phyloP scores from a whole-genome alignment of 1,140 invertebrate genomes.

The Drosophila baimaii region DNA sequence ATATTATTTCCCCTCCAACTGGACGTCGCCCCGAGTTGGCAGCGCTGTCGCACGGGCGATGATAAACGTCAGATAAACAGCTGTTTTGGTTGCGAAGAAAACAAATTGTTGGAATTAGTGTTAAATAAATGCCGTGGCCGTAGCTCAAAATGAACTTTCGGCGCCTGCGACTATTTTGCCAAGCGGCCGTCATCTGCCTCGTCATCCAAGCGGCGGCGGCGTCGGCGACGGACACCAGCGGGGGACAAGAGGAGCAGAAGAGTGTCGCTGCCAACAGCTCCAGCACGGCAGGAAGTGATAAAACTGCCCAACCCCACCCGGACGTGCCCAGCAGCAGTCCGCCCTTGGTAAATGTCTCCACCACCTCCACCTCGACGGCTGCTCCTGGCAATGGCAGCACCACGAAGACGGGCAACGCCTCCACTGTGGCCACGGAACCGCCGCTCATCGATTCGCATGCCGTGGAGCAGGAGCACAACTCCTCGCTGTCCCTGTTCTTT shows the following conservation, averaged over 20 bases:
- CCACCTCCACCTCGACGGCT: not conserved
- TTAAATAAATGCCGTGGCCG: slow-evolving; percentile 24
- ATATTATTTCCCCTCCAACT: slow-evolving; percentile 5
- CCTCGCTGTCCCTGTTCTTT: slow-evolving; percentile 98
- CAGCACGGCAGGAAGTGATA: not conserved
- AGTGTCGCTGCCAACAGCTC: slow-evolving; percentile 2
- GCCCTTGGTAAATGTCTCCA: not conserved
- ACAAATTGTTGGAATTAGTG: slow-evolving; percentile 27
- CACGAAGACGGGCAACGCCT: slow-evolving; percentile 43
- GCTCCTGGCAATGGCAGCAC: slow-evolving; percentile 6
- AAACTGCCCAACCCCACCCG: not conserved
- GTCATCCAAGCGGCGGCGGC: not conserved
- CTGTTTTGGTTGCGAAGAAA: slow-evolving; percentile 18
- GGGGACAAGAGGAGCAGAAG: not conserved
- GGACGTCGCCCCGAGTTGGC: slow-evolving; percentile 4
- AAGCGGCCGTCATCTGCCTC: slow-evolving; percentile 13
- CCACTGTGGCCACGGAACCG: slow-evolving; percentile 65
- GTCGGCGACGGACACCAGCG: not conserved
- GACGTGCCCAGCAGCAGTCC: slow-evolving; percentile 5
- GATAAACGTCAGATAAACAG: slow-evolving; percentile 44
- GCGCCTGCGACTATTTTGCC: slow-evolving; percentile 15
- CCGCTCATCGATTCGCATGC: slow-evolving; percentile 89
- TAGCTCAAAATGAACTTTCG: slow-evolving; percentile 17
- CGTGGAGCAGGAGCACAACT: slow-evolving; percentile 97
- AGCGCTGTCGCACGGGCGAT: not conserved